phyloP scores from a whole-genome alignment of 2,888 invertebrate genomes.

The Yponomeuta cagnagella region DNA sequence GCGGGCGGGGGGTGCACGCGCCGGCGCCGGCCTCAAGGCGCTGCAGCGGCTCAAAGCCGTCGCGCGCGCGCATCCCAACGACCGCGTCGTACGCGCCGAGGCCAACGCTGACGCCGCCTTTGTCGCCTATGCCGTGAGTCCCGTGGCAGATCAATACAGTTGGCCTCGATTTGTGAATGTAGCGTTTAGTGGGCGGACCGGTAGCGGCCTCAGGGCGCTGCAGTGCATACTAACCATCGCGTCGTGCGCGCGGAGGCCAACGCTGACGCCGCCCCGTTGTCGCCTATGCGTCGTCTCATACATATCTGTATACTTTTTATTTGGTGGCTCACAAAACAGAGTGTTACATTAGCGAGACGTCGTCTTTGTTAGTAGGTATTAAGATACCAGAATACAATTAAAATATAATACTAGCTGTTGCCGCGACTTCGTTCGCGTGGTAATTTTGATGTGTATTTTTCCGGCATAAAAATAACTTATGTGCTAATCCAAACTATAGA shows the following conservation, averaged over 20 bases:
- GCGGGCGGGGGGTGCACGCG: conserved; percentile 23
- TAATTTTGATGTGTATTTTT: no score
- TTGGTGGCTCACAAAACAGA: no score
- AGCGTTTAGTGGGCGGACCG: no score
- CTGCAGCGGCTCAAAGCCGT: conserved; percentile 60
- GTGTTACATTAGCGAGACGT: no score
- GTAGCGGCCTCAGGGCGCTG: conserved; percentile 38
- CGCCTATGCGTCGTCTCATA: conserved; percentile 37
- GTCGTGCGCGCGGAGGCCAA: conserved; percentile 63
- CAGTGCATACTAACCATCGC: conserved; percentile 59
- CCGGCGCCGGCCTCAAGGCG: conserved; percentile 35
- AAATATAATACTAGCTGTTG: no score
- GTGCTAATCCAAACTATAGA: no score
- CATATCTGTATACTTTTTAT: no score
- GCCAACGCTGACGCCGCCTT: conserved; percentile 68
- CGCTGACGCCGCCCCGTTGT: conserved; percentile 66
- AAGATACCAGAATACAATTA: no score
- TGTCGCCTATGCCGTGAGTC: conserved; percentile 58
- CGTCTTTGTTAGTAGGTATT: no score
- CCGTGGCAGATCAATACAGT: not conserved
- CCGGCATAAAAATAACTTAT: no score
- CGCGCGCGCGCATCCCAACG: conserved; percentile 58
- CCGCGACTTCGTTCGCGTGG: no score
- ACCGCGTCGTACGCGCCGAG: conserved; percentile 58
- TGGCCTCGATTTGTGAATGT: no score